Evolutionary conservation across 1,140 invertebrate species (phyloP), one percentile per base, ranked within the genome.

Genomic region (Saccostrea glomerata): DNA sequence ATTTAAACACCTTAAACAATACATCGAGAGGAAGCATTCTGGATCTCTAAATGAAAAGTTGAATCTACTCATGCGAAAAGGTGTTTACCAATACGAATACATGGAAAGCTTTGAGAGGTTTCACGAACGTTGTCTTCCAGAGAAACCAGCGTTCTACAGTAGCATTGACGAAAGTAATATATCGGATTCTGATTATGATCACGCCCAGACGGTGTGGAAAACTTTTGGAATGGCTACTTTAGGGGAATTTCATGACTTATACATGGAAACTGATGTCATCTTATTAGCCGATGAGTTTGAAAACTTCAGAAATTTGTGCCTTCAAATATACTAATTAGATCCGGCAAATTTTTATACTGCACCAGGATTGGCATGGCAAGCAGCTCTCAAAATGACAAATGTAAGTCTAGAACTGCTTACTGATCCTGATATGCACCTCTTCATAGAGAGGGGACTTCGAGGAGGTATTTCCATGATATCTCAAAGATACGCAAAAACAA

Each of bases 391-490:
- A 84, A 70, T 84, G 83, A 88, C 84, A 60, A 23, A 30, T 11
- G 23, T 87, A 2, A n/a, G 23, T 9, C 25, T 85, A 20, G 83
- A 88, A 66, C 55, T 88, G 5, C 36, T 88, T 30, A 88, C 83
- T 55, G 87, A 88, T 40, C 82, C 66, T 73, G 87, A 88, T 17
- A 88, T 88, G 87, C 83, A 88, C 30, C 25, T 88, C 20, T 88
- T 88, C 54, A 25, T 88, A 15, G 86, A 86, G 40, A 77, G 56
- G 25, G 86, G 86, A 17, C 56, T 86, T 23, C n/a, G 86, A 20
- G 86, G 86, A 23, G 86, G 86, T 17, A 56, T 87, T 17, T 56
- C 86, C 23, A 83, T 87, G 77, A 87, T 87, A 54, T 82, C 86
- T 12, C 73, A 82, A 25, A 77, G 73, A 77, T 40, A 87, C 13